These are phyloP conservation scores for Alectoris magna DNA, from an alignment of 2,797 vertebrate species.

Conservation along the genomic window DNA sequence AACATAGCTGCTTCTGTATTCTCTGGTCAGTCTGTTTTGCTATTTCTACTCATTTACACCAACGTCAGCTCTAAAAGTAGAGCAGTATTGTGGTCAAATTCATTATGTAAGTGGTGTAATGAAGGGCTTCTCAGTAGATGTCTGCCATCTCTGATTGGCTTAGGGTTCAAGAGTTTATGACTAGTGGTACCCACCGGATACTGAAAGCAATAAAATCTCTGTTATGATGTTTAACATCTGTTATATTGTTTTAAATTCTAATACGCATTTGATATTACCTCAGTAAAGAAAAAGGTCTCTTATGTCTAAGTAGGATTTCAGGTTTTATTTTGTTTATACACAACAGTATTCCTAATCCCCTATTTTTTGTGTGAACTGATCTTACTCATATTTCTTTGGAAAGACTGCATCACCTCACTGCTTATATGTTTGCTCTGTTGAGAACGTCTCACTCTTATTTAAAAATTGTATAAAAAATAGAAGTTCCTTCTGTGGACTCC, in stretches of 20 bases:
- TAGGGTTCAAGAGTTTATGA: background rate
- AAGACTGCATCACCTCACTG: background rate
- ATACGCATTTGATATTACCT: background rate
- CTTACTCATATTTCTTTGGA: background rate
- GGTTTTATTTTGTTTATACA: background rate
- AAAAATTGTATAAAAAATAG: background rate
- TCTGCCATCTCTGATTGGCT: background rate
- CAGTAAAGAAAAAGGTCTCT: background rate
- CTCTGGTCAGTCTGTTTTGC: background rate
- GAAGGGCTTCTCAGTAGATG: background rate
- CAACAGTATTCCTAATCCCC: background rate
- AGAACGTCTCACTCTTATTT: background rate
- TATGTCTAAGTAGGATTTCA: background rate
- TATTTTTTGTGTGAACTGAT: background rate
- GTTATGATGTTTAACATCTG: conserved; percentile 3
- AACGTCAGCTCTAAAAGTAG: background rate
- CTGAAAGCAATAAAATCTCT: background rate
- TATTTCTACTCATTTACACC: background rate
- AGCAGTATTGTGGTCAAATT: background rate
- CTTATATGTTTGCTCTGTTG: background rate
- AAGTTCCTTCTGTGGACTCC: background rate
- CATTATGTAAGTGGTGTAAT: background rate
- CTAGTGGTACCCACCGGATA: accelerated
- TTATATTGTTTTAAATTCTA: conserved; percentile 9
- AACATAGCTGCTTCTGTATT: too few relatives aligned